phyloP scores from a whole-genome alignment of 2,888 invertebrate species.

The Pristionchus japonicus region DNA sequence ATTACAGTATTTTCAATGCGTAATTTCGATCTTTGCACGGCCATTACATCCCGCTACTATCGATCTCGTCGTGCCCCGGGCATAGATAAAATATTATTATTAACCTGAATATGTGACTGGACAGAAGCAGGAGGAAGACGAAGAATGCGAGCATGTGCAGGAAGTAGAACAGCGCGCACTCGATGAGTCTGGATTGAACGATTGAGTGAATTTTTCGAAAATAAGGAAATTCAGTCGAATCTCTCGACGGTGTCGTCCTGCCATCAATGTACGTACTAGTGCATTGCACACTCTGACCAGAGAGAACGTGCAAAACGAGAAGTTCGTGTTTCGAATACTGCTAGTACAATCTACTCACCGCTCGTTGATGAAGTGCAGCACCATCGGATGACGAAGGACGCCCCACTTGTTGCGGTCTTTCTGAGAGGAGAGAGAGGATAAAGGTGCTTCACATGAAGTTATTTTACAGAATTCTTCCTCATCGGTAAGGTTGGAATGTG shows the following conservation, averaged over 20 bases:
- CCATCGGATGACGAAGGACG: constrained; percentile 70
- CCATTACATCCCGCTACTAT: too few species aligned
- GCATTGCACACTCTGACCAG: too few species aligned
- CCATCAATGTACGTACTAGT: too few species aligned
- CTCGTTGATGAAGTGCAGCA: constrained; percentile 70
- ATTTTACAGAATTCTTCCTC: too few species aligned
- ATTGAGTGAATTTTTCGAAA: too few species aligned
- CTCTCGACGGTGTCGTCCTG: too few species aligned
- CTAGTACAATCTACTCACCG: constrained; percentile 26
- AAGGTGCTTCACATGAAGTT: neutral
- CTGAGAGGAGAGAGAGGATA: too few species aligned
- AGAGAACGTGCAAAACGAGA: too few species aligned
- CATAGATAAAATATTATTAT: neutral
- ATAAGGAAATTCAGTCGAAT: too few species aligned
- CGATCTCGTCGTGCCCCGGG: neutral
- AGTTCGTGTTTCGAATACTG: too few species aligned
- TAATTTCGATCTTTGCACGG: neutral
- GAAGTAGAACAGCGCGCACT: constrained; percentile 67
- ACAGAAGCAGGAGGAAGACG: constrained; percentile 70
- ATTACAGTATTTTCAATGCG: neutral
- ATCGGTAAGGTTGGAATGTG: too few species aligned
- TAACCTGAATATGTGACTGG: constrained; percentile 67
- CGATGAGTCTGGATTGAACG: constrained; percentile 52
- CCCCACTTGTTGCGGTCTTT: constrained; percentile 68
- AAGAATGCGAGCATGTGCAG: constrained; percentile 64